Conservation (phyloP, 2,113 vertebrate genomes). For the Tyrannus savana region DNA sequence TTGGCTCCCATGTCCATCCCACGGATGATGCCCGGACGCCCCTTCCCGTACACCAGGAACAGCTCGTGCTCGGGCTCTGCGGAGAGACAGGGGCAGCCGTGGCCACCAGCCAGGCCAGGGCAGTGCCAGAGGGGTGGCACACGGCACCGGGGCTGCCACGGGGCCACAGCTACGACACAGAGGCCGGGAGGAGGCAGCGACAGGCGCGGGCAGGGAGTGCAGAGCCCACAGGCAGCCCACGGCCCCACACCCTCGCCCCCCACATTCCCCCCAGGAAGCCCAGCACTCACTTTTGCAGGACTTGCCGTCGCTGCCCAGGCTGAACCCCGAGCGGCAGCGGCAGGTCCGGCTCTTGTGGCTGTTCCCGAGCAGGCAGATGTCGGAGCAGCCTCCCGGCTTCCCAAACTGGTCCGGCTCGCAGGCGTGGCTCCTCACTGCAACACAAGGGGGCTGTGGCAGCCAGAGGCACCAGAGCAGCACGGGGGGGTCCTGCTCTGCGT, state of each 20-base stretch:
- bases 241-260: not conserved
- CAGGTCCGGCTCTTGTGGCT: constrained; percentile 95
- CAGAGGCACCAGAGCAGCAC: fast-evolving
- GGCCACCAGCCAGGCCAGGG: not conserved
- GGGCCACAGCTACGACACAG: fast-evolving
- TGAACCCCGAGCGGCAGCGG: constrained; percentile 94
- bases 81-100: not conserved
- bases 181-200: not conserved
- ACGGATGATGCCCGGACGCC: constrained; percentile 92
- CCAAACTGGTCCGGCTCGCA: constrained; percentile 89
- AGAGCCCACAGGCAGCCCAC: not conserved
- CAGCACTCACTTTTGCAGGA: constrained; percentile 93
- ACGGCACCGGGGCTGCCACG: fast-evolving
- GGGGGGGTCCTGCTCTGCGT: too few species aligned
- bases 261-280: not conserved
- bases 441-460: not conserved
- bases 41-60: constrained; percentile 94
- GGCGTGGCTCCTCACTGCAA: constrained; percentile 90
- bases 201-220: too few species aligned
- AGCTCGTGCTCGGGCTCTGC: constrained; percentile 93
- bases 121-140: fast-evolving
- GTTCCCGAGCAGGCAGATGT: constrained; percentile 94
- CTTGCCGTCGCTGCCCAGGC: constrained; percentile 92
- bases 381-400: constrained; percentile 93
- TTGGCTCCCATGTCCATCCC: constrained; percentile 97